phyloP scores from a whole-genome alignment of 2,797 vertebrate species.

The Falco peregrinus region DNA sequence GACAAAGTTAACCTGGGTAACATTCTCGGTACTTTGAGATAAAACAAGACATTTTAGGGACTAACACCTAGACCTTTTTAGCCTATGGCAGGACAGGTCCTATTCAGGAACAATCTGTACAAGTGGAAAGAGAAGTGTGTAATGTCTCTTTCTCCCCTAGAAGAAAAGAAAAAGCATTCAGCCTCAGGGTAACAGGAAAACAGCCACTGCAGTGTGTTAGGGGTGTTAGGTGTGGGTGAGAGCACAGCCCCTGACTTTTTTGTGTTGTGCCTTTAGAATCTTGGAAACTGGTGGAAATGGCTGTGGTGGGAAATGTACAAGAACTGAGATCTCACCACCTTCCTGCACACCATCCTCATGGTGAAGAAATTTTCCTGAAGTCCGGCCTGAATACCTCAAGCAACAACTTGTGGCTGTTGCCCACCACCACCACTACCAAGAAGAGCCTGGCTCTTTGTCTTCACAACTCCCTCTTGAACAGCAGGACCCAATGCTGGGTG shows the following conservation, averaged over 20 bases:
- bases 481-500: not conserved
- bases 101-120: not conserved
- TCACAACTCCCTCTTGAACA: not conserved
- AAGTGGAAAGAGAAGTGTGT: not conserved
- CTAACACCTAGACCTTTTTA: not conserved
- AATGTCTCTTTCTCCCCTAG: not conserved
- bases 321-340: not conserved
- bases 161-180: not conserved
- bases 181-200: not conserved
- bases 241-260: not conserved
- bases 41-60: not conserved
- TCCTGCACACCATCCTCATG: not conserved
- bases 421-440: not conserved
- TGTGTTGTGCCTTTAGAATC: not conserved
- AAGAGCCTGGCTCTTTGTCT: not conserved
- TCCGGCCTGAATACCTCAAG: not conserved
- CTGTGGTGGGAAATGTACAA: not conserved
- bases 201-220: not conserved
- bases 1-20: not conserved
- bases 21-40: not conserved
- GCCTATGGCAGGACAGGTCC: not conserved
- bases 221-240: not conserved
- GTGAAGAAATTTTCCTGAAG: not conserved
- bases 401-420: not conserved
- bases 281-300: not conserved